Base-by-base conservation (phyloP, 2,888 invertebrate genomes). In the Bombylius discolor region DNA sequence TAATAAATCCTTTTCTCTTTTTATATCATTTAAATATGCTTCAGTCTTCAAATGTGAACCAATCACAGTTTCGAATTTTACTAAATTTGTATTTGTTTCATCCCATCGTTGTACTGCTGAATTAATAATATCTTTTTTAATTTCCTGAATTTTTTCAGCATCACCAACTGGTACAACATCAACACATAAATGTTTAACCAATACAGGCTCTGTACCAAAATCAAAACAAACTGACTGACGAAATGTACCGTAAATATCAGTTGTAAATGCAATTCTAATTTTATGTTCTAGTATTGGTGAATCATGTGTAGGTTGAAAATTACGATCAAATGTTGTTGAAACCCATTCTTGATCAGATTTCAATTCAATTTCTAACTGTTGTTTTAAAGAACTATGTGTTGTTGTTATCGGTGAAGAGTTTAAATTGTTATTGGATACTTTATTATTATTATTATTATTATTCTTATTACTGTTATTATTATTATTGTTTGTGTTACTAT, bases 141-240 rank as follows among this genome's bases (percentile, higher is more conserved):
- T 81, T 62, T 81, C 81, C 62, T 81, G 79, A 45, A 85, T 79
- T 64, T 81, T 80, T 56, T 80, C 78, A 0, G 79, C 72, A 67
- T 87, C 85, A 13, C 79, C 77, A 1, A 81, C 79, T 0, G 87
- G 86, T 23, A 87, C 79, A 5, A 87, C 86, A 68, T 89, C 89
- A 5, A 87, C 85, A 67, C 86, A 85, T 33, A 89, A 71, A 66
- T 84, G 81, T 60, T 81, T 79, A 8, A 83, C 79, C 5, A 85
- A 67, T 32, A 81, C 76, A 0, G 84, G 83, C 65, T 82, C 80
- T 53, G 71, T 68, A 2, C 85, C 85, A 65, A 87, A 84, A 70
- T 87, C 87, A 69, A 89, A 86, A 5, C 88, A 81, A 4, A 89
- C 77, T 3, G 85, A 81, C 70, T 90, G 89, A 4, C 85, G 79